Base-by-base conservation (phyloP, 2,888 invertebrate genomes). In the Macrosiphum euphorbiae region DNA sequence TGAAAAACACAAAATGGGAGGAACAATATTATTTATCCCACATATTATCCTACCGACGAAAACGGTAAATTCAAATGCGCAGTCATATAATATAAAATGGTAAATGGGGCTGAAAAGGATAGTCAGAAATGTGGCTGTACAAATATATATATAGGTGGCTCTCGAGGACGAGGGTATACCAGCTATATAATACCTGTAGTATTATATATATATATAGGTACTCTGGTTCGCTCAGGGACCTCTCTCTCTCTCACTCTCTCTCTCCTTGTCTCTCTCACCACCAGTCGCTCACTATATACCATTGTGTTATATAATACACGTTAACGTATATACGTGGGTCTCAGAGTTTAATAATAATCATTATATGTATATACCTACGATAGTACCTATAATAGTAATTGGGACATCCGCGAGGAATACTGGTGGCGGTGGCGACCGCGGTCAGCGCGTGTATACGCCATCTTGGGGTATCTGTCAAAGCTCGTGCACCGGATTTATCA, bases 321-420 rank as follows among this genome's bases (percentile, higher is more conserved):
- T 85, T 44, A 85, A 13, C 84, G 41, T 85, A 20, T 85, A 26
- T 47, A 11, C 7, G n/a, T 0, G 28, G 78, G 44, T 47, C 47
- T 44, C 44, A 20, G 86, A 47, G 86, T 47, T 44, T 86, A 44
- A 47, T 47, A 86, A 86, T 86, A 78, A 78, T 35, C 78, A 78
- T 78, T 78, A 78, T 78, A 78, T 78, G 35, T 35, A 78, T 78
- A 78, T 35, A 61, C 61, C 67, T 44, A 86, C 44, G 41, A 86
- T 86, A 47, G 86, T 86, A 47, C 44, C 85, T 78, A 35, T 35
- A 35, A 78, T 78, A 35, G 20, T 86, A 86, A 86, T 86, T 86
- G 86, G 86, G 7, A 86, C 7, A 85, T 85, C 24, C 44, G 47
- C 16, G 47, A 28, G 13, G 47, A 47, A 86, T 47, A 86, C 28